Base-by-base conservation (phyloP, 2,113 vertebrate genomes). In the Glareola pratincola region DNA sequence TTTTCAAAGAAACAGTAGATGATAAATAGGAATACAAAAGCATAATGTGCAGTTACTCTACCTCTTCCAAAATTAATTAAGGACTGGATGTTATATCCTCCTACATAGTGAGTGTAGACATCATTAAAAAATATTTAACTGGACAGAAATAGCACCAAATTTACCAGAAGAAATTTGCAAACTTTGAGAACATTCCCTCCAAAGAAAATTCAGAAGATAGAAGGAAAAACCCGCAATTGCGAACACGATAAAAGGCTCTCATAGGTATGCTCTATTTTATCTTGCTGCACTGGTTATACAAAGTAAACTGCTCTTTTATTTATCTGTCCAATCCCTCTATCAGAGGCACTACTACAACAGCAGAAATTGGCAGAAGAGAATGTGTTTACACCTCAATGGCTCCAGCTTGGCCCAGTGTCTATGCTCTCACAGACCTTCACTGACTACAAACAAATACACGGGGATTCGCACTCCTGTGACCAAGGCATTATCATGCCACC, bases 51-150 rank as follows among this genome's bases (percentile, higher is more conserved):
- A 89, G 30, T 77, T 82, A 86, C 60, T 84, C 51, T 79, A 32
- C 15, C 22, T 90, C 53, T 88, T 95, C 54, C 43, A 89, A 88
- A 96, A 88, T 85, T 39, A 80, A 86, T 88, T 59, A 89, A 77
- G 63, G 39, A 62, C 59, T 45, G 30, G 54, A 86, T 78, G 41
- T 85, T 88, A 79, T 10, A 9, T 37, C 12, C 62, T 66, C 24
- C 36, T n/a, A 81, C 10, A 6, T 53, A 54, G 39, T 23, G 36
- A 74, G 29, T 30, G 27, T 29, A 94, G 88, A 75, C 27, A 71
- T 37, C 29, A 92, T 36, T 36, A 23, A 79, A 82, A 90, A 48
- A 54, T 90, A 41, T 43, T 45, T 34, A 81, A n/a, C 36, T 62
- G 22, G 30, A 79, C 23, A 68, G 53, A 91, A 93, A 91, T 3